Evolutionary conservation across 2,797 vertebrate genomes (phyloP).

Genomic region (Sebastes iracundus): DNA sequence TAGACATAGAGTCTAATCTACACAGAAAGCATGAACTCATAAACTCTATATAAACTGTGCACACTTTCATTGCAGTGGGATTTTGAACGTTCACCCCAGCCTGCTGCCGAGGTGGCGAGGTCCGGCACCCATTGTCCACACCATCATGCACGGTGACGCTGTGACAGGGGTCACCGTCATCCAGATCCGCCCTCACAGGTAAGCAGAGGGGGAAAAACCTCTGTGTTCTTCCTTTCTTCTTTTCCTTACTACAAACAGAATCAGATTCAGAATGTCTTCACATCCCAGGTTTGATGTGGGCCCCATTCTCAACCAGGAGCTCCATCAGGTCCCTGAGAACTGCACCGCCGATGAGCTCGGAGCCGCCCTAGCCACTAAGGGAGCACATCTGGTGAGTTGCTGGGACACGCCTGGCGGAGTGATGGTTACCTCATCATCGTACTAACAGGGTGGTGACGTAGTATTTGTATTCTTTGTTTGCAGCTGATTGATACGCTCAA

Average conservation of each 20-base stretch:
- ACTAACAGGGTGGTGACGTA: neutral
- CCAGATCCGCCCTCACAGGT: conserved; percentile 94
- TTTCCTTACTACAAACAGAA: neutral
- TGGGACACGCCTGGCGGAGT: neutral
- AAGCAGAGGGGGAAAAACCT: neutral
- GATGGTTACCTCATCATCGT: neutral
- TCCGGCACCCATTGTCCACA: conserved; percentile 92
- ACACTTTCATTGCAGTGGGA: conserved; percentile 80
- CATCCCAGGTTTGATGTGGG: conserved; percentile 91
- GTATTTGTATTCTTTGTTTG: conserved; percentile 6
- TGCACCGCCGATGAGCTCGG: conserved; percentile 89
- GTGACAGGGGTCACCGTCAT: conserved; percentile 93
- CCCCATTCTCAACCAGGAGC: conserved; percentile 90
- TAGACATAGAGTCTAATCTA: neutral
- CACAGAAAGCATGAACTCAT: neutral
- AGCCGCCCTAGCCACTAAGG: conserved; percentile 81
- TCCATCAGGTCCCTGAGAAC: conserved; percentile 81
- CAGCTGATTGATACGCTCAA: conserved; percentile 90
- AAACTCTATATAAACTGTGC: neutral
- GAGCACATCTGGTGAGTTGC: conserved; percentile 87
- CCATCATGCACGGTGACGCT: conserved; percentile 88
- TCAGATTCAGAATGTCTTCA: neutral
- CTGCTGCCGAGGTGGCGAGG: conserved; percentile 94
- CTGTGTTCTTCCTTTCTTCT: neutral
- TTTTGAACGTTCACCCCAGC: conserved; percentile 95